Evolutionary conservation across 2,113 vertebrate genomes (phyloP), one percentile per base, ranked within the genome.

Genomic region (Procavia capensis): DNA sequence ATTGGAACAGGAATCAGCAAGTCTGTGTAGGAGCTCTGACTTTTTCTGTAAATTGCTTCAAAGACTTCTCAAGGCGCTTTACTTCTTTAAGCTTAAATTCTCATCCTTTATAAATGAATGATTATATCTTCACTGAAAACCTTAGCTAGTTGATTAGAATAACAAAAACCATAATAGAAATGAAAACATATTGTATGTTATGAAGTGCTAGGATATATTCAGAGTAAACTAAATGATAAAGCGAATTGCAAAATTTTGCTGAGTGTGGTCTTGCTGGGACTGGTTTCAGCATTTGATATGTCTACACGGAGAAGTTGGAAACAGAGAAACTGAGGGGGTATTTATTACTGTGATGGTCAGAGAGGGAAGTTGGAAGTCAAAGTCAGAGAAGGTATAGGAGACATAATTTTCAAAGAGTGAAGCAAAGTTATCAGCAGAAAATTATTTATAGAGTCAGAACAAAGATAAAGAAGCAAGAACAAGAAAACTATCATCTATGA

Each of bases 391-490:
- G 75, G 85, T 86, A 88, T 22, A 74, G 86, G 83, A 95, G 91
- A 72, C 68, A 81, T 96, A 36, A 88, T 92, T 72, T 95, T 39
- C 79, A 87, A 88, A 95, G 27, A 29, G 31, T 76, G 50, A 90
- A 76, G 91, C 70, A 84, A 70, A 85, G 50, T 70, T 84, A 39
- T 82, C 88, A 85, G 59, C 57, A 66, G 47, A 66, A 92, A 91
- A 95, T 94, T 88, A 92, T 88, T 93, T 91, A 85, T 96, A 50
- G 79, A 87, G n/a, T 80, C 31, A 93, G 36, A 97, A 82, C 16
- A 61, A 88, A 95, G 81, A 82, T 66, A 95, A 85, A 68, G 50
- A 92, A 57, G 27, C n/a, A 81, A 78, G 80, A 36, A 84, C 70
- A 90, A 75, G 88, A 89, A 90, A 89, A 91, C 70, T 91, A 43